Percentiles rank a stretch among this genome's conserved stretches.
These are phyloP conservation scores for Calameuta pallipes DNA, from an alignment of 2,888 invertebrate genomes.

Conservation along the genomic window DNA sequence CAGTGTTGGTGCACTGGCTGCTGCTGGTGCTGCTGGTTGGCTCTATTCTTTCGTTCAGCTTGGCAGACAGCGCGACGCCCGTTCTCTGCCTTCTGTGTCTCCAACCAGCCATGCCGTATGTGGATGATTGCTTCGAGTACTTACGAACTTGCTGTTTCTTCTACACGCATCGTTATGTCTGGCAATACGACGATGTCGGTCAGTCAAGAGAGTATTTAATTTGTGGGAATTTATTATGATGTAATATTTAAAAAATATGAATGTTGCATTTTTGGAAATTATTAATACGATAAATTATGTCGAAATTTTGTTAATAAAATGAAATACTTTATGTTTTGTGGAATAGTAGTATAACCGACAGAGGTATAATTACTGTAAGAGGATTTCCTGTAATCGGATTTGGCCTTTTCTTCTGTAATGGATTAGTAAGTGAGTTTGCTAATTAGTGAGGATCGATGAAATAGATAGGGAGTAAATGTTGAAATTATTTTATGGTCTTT, in stretches of 20 bases:
- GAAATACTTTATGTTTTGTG: background rate
- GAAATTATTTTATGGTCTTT: background rate
- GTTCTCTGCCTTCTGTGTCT: background rate
- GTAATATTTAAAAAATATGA: background rate
- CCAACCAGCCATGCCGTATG: background rate
- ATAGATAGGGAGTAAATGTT: background rate
- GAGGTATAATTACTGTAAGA: background rate
- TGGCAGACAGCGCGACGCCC: slow-evolving; percentile 15
- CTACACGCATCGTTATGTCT: background rate
- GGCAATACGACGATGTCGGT: background rate
- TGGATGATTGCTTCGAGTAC: background rate
- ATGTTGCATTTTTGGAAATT: background rate
- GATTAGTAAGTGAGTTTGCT: background rate
- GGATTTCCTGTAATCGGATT: background rate
- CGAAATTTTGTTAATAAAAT: background rate
- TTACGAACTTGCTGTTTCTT: background rate
- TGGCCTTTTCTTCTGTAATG: background rate
- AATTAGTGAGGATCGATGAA: background rate
- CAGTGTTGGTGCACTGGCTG: background rate
- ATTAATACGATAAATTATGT: background rate
- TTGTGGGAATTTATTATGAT: background rate
- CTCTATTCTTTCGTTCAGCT: slow-evolving; percentile 1
- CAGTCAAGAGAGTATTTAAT: background rate
- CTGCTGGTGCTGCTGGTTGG: background rate
- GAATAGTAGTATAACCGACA: background rate